Evolutionary conservation across 2,797 vertebrate genomes (phyloP), one percentile per base, ranked within the genome.

Genomic region (Alcedo quadribrachys): DNA sequence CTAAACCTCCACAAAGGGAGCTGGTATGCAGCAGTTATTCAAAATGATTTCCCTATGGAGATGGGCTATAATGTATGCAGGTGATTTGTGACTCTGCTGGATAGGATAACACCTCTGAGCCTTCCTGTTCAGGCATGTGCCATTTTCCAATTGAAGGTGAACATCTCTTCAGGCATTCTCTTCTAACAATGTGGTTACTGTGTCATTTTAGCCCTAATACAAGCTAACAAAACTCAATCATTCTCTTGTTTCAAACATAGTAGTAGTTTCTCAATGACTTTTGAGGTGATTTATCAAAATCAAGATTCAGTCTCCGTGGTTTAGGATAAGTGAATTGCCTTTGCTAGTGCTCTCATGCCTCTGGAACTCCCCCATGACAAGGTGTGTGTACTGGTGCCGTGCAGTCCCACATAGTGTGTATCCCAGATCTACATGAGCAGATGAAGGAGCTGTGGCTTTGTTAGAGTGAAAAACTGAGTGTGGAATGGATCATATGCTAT

Each of bases 1-100:
- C 20, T 40, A 70, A 77, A 24, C 6, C 18, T 65, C 37, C 4
- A 2, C 46, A 57, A 57, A 91, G 43, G 54, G 30, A 83, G 21
- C 8, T 3, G 9, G 45, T 70, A 58, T 57, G 69, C 83, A 86
- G 77, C 43, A 90, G 54, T 81, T 92, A 50, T n/a, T 83, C 57
- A 84, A 74, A 83, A 30, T 14, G 28, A 0, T 80, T 90, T 89
- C 65, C 30, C 62, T 58, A 0, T 60, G 35, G 68, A 89, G 46
- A 46, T 82, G 18, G 21, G 15, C 62, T 69, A 1, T 82, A 82
- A 86, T 0, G 3, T 33, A 46, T 53, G 35, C 40, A 77, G 45
- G 45, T 94, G 92, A 93, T 84, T 85, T 92, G 85, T 85, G 91
- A 66, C 83, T 71, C 65, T 37, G 35, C 3, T 8, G 58, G 75